Percentiles rank a stretch among this genome's conserved stretches.
Evolutionary conservation across 2,888 invertebrate genomes (phyloP).

Genomic region (Xiphydria camelus): DNA sequence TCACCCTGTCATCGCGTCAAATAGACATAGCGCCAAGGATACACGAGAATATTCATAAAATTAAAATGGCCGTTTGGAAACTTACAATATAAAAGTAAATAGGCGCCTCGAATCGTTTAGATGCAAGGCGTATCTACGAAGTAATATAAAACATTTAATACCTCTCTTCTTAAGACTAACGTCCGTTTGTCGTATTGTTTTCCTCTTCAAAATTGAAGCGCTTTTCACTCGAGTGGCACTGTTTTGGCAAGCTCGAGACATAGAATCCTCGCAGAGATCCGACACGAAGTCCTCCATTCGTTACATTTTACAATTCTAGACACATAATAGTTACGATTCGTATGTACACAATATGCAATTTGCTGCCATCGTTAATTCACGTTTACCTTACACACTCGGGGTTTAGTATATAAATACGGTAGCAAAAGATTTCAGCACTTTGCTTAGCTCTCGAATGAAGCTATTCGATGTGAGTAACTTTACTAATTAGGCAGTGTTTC

Average conservation of each 20-base stretch:
- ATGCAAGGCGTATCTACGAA: not conserved
- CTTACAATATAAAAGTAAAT: not conserved
- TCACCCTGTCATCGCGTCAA: not conserved
- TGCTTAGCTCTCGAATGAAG: slow-evolving; percentile 30
- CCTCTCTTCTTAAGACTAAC: not conserved
- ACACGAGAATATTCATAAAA: not conserved
- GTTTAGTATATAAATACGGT: slow-evolving; percentile 49
- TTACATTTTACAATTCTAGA: slow-evolving; percentile 32
- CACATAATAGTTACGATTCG: slow-evolving; percentile 25
- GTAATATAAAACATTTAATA: slow-evolving; percentile 4
- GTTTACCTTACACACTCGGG: slow-evolving; percentile 19
- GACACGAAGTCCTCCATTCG: not conserved
- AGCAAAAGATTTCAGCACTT: slow-evolving; percentile 43
- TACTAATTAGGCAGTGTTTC: slow-evolving; percentile 23
- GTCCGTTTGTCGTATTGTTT: slow-evolving; percentile 2
- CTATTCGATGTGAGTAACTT: slow-evolving; percentile 36
- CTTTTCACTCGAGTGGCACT: slow-evolving; percentile 14
- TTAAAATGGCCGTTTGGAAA: not conserved
- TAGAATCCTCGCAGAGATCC: not conserved
- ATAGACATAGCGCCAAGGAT: not conserved
- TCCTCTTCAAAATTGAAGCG: no score
- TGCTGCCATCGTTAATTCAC: slow-evolving; percentile 5
- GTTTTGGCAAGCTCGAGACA: slow-evolving; percentile 29
- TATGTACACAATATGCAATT: slow-evolving; percentile 30
- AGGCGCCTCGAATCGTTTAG: not conserved